Conservation (phyloP, 2,888 invertebrate species). For the Calameuta pallipes region DNA sequence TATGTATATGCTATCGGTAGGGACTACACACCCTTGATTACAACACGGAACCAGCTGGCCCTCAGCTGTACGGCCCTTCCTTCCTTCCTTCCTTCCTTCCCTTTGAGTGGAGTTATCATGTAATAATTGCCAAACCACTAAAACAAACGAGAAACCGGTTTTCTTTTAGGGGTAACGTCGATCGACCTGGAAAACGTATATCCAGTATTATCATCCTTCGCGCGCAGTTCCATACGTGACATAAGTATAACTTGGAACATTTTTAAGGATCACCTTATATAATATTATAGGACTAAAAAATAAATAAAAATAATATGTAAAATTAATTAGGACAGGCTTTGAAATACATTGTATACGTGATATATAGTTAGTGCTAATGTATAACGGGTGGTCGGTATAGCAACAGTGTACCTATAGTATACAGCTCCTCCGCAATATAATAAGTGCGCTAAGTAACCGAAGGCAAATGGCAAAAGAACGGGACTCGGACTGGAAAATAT, state of each 20-base stretch:
- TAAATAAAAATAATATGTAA: slow-evolving; percentile 1
- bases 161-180: background rate
- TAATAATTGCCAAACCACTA: background rate
- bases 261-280: background rate
- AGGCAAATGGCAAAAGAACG: background rate
- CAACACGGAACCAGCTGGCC: background rate
- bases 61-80: slow-evolving; percentile 7
- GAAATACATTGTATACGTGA: background rate
- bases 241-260: background rate
- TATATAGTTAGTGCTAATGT: background rate
- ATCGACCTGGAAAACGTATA: background rate
- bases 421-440: background rate
- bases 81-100: slow-evolving; percentile 6
- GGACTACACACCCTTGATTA: background rate
- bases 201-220: background rate
- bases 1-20: background rate
- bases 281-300: background rate
- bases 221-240: background rate
- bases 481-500: background rate
- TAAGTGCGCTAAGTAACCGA: background rate
- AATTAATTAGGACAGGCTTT: background rate
- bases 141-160: background rate
- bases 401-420: background rate
- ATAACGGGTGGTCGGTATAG: background rate
- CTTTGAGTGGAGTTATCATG: background rate